Evolutionary conservation across 2,113 vertebrate species (phyloP), one percentile per base, ranked within the genome.

Genomic region (Caracal caracal): DNA sequence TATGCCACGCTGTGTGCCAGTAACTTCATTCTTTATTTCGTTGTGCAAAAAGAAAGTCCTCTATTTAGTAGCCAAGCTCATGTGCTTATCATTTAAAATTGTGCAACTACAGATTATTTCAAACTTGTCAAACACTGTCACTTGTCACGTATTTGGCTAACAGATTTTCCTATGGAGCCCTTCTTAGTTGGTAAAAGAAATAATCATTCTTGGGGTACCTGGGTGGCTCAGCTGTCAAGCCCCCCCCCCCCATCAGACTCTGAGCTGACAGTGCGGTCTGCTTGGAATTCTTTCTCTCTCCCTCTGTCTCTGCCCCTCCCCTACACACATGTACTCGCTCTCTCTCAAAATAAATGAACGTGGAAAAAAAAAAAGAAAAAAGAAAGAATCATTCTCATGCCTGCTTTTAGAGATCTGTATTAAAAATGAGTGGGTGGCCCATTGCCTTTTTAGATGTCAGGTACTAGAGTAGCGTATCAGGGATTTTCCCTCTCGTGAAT

Each of bases 101-200:
- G 49, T 43, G 6, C 75, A 68, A 59, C 30, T 65, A n/a, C 43
- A 71, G 53, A 73, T 90, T 73, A 81, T 90, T 80, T 95, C 47
- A 89, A 73, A 80, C 9, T 85, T 68, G 24, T 66, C 47, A 85
- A 66, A 79, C 10, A 80, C 16, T 53, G 30, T 92, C 12, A 53
- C 51, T 76, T 93, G 68, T 79, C 53, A 73, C 28, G 28, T 53
- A 88, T 75, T 81, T 95, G 56, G 13, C 22, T 68, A 95, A 85
- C 28, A 49, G 47, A 8, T 85, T 95, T 84, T 53, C 19, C 63
- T 68, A 6, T 78, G 51, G 8, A 59, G 47, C 12, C 84, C 6
- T 66, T 92, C 79, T 66, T 88, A 51, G 22, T 53, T 59, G 37
- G 51, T 73, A 56, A 92, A 92, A 94, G 16, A 86, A 90, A 86